These are phyloP conservation scores for Stenotaenia linearis DNA, from an alignment of 2,888 invertebrate species.

Conservation along the genomic window DNA sequence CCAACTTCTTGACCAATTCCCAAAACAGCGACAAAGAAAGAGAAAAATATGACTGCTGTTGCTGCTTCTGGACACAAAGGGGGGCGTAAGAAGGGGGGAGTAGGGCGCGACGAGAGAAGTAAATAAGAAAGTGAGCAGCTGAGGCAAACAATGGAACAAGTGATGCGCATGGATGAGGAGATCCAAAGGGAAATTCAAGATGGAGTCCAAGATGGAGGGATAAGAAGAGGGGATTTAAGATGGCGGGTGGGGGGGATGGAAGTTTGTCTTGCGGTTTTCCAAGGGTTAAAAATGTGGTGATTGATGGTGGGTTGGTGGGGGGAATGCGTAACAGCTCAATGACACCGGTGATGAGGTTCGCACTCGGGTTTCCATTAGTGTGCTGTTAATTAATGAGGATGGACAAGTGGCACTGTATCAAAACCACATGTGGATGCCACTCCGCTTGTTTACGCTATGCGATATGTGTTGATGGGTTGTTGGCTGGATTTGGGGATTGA, in stretches of 20 bases:
- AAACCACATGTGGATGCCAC: not conserved
- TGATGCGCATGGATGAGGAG: conserved; percentile 11
- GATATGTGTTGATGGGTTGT: not conserved
- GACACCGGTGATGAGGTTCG: not conserved
- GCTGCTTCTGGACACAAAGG: conserved; percentile 5
- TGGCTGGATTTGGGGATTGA: too few species aligned
- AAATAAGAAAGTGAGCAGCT: conserved; percentile 19
- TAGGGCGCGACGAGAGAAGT: not conserved
- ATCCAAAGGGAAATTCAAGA: conserved; percentile 15
- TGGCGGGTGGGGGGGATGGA: not conserved
- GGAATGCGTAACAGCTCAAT: not conserved
- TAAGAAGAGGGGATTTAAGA: not conserved
- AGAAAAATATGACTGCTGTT: conserved; percentile 14
- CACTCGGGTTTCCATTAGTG: conserved; percentile 5
- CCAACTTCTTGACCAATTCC: conserved; percentile 15
- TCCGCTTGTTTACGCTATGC: not conserved
- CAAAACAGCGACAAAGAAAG: conserved; percentile 9
- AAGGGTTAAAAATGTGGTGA: not conserved
- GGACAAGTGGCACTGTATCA: conserved; percentile 12
- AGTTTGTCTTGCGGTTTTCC: not conserved
- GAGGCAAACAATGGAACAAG: conserved; percentile 4
- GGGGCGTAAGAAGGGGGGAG: not conserved
- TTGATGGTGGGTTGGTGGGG: not conserved
- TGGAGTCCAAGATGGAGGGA: not conserved
- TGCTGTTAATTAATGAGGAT: conserved; percentile 11